A percentile compares a stretch with the other conserved stretches of the same genome.
phyloP scores from a whole-genome alignment of 2,888 invertebrate species.

The Xanthia togata region DNA sequence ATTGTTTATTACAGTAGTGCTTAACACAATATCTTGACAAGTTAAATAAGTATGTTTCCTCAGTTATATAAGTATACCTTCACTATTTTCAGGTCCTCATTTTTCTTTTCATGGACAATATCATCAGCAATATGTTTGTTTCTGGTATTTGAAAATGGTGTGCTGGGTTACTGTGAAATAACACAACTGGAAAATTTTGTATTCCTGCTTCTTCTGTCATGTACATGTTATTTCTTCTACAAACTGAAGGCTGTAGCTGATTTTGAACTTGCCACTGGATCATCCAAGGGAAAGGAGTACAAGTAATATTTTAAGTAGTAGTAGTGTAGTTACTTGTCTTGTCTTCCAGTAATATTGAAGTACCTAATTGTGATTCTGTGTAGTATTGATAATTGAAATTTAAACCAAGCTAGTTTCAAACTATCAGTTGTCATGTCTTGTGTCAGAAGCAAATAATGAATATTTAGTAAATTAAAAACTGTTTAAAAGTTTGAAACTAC shows the following conservation, averaged over 20 bases:
- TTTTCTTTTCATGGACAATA: constrained; percentile 94
- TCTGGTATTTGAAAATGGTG: constrained; percentile 92
- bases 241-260: constrained; percentile 86
- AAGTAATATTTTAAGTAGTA: constrained; percentile 74
- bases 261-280: constrained; percentile 83
- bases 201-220: constrained; percentile 79
- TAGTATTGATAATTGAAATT: neutral
- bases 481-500: neutral
- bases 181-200: constrained; percentile 86
- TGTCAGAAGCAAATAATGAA: neutral
- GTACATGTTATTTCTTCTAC: constrained; percentile 84
- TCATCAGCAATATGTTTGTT: constrained; percentile 92
- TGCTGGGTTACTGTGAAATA: constrained; percentile 93
- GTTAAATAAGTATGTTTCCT: constrained; percentile 4
- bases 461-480: neutral
- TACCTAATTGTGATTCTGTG: neutral
- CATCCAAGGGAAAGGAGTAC: constrained; percentile 86
- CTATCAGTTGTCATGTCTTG: neutral
- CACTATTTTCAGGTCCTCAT: constrained; percentile 91
- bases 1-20: neutral
- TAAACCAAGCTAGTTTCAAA: neutral
- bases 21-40: neutral
- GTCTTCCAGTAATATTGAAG: neutral
- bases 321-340: neutral
- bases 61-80: neutral